phyloP scores from a whole-genome alignment of 2,113 vertebrate genomes.

The Falcunculus frontatus region DNA sequence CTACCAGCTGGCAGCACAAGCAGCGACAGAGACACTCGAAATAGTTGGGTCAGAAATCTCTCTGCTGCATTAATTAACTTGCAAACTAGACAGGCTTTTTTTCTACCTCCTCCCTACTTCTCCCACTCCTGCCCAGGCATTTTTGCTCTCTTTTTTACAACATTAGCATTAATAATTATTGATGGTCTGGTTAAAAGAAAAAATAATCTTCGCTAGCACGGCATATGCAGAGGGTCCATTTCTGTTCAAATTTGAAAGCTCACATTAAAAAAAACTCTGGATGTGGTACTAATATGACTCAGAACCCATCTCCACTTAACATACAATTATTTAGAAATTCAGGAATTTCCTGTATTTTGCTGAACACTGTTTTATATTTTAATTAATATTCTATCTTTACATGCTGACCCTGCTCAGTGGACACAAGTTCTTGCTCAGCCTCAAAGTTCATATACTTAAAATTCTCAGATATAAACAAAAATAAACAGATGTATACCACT shows the following conservation, averaged over 20 bases:
- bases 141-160: neutral
- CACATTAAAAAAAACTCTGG: neutral
- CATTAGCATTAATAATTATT: neutral
- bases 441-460: neutral
- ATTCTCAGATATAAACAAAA: constrained; percentile 20
- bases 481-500: neutral
- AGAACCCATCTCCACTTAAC: neutral
- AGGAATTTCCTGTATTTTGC: neutral
- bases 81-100: neutral
- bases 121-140: neutral
- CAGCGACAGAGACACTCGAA: neutral
- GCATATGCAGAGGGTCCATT: neutral
- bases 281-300: neutral
- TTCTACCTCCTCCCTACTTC: neutral
- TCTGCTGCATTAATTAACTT: neutral
- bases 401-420: neutral
- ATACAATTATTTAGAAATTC: neutral
- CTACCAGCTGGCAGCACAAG: neutral
- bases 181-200: neutral
- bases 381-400: neutral
- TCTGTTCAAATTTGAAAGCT: neutral
- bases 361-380: neutral
- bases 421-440: neutral
- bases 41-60: neutral
- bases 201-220: neutral